Conservation (phyloP, 2,113 vertebrate species). For the Typhlomys cinereus region DNA sequence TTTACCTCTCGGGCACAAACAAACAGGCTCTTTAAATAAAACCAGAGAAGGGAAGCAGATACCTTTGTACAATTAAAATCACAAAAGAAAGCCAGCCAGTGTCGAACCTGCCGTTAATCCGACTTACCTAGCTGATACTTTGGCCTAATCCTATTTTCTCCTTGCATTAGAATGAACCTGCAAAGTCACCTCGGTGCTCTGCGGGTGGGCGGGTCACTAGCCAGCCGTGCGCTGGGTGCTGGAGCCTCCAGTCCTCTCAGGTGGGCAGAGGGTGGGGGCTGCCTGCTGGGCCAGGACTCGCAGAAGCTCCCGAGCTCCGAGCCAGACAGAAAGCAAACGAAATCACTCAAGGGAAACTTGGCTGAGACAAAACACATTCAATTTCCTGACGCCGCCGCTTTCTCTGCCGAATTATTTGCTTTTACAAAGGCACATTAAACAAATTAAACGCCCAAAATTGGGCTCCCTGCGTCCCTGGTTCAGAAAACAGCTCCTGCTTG, state of each 20-base stretch:
- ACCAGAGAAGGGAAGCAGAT: slow-evolving; percentile 63
- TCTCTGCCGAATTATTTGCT: slow-evolving; percentile 82
- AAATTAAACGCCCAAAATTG: slow-evolving; percentile 75
- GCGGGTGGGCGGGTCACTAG: slow-evolving; percentile 47
- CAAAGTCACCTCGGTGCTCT: slow-evolving; percentile 73
- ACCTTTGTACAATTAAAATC: slow-evolving; percentile 69
- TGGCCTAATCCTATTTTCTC: slow-evolving; percentile 85
- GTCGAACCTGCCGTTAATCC: slow-evolving; percentile 78
- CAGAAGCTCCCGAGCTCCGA: too few relatives aligned
- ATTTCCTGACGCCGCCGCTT: slow-evolving; percentile 82
- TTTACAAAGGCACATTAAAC: slow-evolving; percentile 77
- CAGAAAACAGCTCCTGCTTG: not conserved
- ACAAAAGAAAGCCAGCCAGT: slow-evolving; percentile 65
- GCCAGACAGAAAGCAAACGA: slow-evolving; percentile 86
- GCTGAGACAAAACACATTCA: slow-evolving; percentile 82
- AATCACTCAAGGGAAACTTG: slow-evolving; percentile 89
- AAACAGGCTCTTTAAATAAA: slow-evolving; percentile 67
- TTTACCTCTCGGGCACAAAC: slow-evolving; percentile 73
- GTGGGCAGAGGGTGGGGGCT: slow-evolving; percentile 62
- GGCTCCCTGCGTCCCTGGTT: slow-evolving; percentile 59
- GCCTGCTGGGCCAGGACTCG: too few relatives aligned
- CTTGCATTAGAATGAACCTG: slow-evolving; percentile 71
- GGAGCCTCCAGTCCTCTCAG: slow-evolving; percentile 49
- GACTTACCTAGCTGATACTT: slow-evolving; percentile 85
- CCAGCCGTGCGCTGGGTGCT: slow-evolving; percentile 42